These are phyloP conservation scores for Spatula versicolor DNA, from an alignment of 2,797 vertebrate species.

Conservation along the genomic window DNA sequence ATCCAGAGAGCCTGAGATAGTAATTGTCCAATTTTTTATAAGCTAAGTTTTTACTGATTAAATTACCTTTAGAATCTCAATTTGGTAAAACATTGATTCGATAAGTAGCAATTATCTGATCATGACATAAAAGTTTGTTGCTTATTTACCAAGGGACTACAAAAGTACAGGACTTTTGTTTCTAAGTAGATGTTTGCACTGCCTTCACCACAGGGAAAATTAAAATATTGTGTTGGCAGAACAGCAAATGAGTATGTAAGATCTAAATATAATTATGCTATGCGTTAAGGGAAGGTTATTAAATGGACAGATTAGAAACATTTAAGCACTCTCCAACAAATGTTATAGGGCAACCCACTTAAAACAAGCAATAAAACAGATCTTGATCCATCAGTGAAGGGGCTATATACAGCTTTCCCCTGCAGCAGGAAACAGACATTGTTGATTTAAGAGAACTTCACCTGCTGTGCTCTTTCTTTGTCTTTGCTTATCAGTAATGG, in stretches of 20 bases:
- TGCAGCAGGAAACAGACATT: neutral
- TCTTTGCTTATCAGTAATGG: neutral
- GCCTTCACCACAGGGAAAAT: neutral
- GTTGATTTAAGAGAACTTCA: neutral
- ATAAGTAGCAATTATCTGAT: neutral
- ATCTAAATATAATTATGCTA: neutral
- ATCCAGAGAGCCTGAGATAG: neutral
- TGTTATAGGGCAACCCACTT: neutral
- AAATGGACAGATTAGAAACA: neutral
- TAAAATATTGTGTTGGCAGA: neutral
- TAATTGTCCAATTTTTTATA: neutral
- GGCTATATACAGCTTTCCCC: neutral
- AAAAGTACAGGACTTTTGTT: neutral
- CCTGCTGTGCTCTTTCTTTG: neutral
- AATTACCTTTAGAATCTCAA: neutral
- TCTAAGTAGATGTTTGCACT: neutral
- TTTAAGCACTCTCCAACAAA: neutral
- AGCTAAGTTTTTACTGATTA: neutral
- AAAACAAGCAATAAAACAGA: neutral
- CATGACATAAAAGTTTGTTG: neutral
- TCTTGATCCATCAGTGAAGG: neutral
- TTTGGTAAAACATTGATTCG: neutral
- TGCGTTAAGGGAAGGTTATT: neutral
- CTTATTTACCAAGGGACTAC: neutral
- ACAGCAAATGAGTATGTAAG: neutral